Base-by-base conservation (phyloP, 2,113 vertebrate species). In the Tragulus kanchil region DNA sequence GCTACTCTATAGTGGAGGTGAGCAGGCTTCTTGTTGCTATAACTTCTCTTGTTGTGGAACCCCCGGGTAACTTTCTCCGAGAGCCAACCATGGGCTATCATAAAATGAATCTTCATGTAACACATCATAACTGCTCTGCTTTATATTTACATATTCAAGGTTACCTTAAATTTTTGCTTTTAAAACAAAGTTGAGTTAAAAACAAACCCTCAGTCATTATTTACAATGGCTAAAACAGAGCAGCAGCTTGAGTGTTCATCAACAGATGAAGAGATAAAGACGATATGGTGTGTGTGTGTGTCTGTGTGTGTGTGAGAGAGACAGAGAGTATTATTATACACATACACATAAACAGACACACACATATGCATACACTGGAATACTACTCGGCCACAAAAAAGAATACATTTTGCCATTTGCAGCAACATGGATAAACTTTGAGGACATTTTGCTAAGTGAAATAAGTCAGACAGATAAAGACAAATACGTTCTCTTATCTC, bases 131-230 rank as follows among this genome's bases (percentile, higher is more conserved):
- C 52, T 31, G 11, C 90, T 91, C 21, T 77, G 6, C 62, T 92
- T 85, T 73, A 56, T 84, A 65, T 73, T 52, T 56, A 77, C 94
- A 83, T 69, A 78, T 58, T 75, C 79, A 89, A 79, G 28, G 36
- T 78, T 71, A 88, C 11, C 28, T 85, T 85, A 31, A 84, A 61
- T 58, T 62, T 78, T 95, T 64, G 6, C 31, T 90, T 92, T 95
- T 42, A 71, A 89, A 94, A 89, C 6, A 86, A 67, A 71, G 45
- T 79, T 67, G 25, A 96, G 8, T 65, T 31, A 56, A 65, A 28
- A 50, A 83, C 62, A 85, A 45, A 31, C 23, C 1, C 54, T n/a
- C 17, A 52, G 31, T 79, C 17, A 79, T 56, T n/a, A 56, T 56
- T 56, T 79, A 56, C 31, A 56, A 81, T 36, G 56, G 17, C 52